Conservation (phyloP, 1,140 invertebrate species). For the Bombus waltoni region DNA sequence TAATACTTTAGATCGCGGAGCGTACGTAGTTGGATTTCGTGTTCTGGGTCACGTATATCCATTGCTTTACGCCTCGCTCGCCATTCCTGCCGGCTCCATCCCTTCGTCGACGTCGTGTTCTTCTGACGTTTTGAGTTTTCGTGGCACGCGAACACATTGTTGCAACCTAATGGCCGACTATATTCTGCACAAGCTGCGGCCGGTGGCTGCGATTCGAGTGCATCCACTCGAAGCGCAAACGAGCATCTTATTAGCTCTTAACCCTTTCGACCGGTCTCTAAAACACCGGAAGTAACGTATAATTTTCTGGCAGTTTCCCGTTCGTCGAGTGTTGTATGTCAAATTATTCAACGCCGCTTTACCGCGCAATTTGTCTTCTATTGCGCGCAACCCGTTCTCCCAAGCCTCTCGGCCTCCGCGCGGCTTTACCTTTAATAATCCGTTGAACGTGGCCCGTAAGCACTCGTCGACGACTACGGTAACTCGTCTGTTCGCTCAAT, state of each 20-base stretch:
- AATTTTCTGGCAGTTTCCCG: conserved; percentile 46
- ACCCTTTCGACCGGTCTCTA: conserved; percentile 31
- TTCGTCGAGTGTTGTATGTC: conserved; percentile 23
- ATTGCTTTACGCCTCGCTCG: neutral
- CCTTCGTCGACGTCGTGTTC: conserved; percentile 12
- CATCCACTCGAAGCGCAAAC: conserved; percentile 32
- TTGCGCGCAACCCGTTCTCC: conserved; percentile 29
- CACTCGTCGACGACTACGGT: neutral
- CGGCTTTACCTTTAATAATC: conserved; percentile 56
- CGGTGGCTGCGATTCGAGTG: conserved; percentile 18
- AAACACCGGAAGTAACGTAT: conserved; percentile 44
- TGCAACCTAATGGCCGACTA: conserved; percentile 17
- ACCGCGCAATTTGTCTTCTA: conserved; percentile 58
- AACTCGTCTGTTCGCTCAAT: conserved; percentile 25
- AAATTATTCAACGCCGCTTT: conserved; percentile 49
- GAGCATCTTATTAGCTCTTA: conserved; percentile 53
- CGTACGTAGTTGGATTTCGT: neutral
- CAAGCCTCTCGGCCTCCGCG: neutral
- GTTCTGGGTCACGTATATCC: conserved; percentile 40
- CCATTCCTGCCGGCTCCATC: neutral
- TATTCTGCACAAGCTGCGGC: neutral
- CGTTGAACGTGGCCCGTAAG: conserved; percentile 9
- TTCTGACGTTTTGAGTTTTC: conserved; percentile 31
- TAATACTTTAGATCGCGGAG: neutral
- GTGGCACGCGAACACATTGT: conserved; percentile 34